phyloP scores from a whole-genome alignment of 2,888 invertebrate genomes.

The Brachylomia viminalis region DNA sequence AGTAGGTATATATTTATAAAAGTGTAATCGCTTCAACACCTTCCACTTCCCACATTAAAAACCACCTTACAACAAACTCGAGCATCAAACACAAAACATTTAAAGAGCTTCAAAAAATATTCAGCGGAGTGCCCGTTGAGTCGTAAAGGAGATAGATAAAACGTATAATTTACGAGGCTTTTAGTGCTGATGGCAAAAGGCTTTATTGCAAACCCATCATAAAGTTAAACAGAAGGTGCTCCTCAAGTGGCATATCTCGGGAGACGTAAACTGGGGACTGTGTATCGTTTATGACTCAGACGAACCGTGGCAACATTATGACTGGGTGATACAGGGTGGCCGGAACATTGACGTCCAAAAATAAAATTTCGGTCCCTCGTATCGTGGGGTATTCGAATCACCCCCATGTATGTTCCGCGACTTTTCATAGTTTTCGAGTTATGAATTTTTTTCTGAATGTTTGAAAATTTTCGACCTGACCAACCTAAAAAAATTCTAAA shows the following conservation, averaged over 20 bases:
- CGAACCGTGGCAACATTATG: slow-evolving; percentile 28
- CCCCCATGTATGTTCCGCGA: too few relatives aligned
- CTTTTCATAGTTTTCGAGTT: too few relatives aligned
- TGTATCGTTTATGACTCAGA: slow-evolving; percentile 44
- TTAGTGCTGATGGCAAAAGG: slow-evolving; percentile 80
- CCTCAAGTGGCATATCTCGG: slow-evolving; percentile 71
- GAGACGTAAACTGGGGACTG: slow-evolving; percentile 57
- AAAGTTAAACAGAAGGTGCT: slow-evolving; percentile 75
- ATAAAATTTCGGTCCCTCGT: too few relatives aligned
- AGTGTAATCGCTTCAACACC: slow-evolving; percentile 4
- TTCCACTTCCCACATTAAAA: slow-evolving; percentile 24
- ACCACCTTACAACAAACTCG: background rate
- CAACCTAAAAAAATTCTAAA: too few relatives aligned
- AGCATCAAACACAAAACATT: slow-evolving; percentile 55
- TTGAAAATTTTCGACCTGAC: too few relatives aligned
- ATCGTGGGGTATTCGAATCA: too few relatives aligned
- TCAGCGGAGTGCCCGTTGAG: slow-evolving; percentile 49
- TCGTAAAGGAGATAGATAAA: slow-evolving; percentile 77
- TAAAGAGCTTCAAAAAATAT: slow-evolving; percentile 70
- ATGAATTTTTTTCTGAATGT: too few relatives aligned
- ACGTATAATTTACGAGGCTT: slow-evolving; percentile 82
- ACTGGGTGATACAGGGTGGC: slow-evolving; percentile 11
- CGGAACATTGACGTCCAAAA: too few relatives aligned
- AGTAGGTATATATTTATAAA: too few relatives aligned
- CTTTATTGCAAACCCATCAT: slow-evolving; percentile 79